These are phyloP conservation scores for Homarus gammarus DNA, from an alignment of 2,888 invertebrate species.

Conservation along the genomic window DNA sequence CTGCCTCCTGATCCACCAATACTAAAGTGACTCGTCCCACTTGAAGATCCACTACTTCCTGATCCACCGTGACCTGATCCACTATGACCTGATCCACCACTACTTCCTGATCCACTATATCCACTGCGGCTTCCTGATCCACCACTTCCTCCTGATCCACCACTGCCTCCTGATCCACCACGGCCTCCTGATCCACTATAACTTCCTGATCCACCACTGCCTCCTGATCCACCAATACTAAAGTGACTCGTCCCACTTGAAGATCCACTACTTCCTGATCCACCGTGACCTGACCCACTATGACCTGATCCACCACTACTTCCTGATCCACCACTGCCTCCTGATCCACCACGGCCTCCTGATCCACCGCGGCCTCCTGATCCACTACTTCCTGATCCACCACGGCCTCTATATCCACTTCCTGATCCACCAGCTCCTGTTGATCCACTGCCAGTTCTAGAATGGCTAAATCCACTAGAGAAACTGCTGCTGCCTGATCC, in stretches of 20 bases:
- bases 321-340: slow-evolving; percentile 21
- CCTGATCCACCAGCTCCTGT: background rate
- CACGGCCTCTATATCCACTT: slow-evolving; percentile 4
- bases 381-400: slow-evolving; percentile 33
- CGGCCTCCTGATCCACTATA: slow-evolving; percentile 35
- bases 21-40: too few relatives aligned
- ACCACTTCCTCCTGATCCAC: slow-evolving; percentile 31
- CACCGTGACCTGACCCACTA: slow-evolving; percentile 15
- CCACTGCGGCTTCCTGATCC: background rate
- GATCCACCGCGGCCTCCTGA: background rate
- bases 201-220: slow-evolving; percentile 40
- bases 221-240: slow-evolving; percentile 37
- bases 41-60: background rate
- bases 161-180: background rate
- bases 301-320: slow-evolving; percentile 26
- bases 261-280: slow-evolving; percentile 34
- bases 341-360: background rate
- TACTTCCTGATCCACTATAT: background rate
- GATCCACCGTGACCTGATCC: background rate
- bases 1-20: slow-evolving; percentile 20
- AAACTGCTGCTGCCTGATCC: slow-evolving; percentile 8
- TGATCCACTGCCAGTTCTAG: slow-evolving; percentile 19
- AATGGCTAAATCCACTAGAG: background rate
- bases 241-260: too few relatives aligned
- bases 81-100: background rate